phyloP scores from a whole-genome alignment of 2,888 invertebrate genomes.

The Camponotus fellah region DNA sequence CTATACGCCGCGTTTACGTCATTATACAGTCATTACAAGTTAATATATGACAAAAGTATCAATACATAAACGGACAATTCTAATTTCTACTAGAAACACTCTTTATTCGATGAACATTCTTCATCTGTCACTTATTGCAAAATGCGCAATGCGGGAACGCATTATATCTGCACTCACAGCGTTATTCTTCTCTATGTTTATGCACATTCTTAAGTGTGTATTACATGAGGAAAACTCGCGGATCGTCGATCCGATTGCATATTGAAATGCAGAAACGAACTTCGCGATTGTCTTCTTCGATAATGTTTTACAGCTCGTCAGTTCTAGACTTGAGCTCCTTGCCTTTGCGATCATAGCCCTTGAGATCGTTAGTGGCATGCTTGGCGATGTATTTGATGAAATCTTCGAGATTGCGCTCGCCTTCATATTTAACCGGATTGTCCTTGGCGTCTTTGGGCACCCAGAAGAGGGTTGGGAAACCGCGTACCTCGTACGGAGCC shows the following conservation, averaged over 20 bases:
- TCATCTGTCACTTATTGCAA: conserved; percentile 42
- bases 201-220: conserved; percentile 13
- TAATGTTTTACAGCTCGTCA: conserved; percentile 87
- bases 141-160: conserved; percentile 8
- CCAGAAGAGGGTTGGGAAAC: conserved; percentile 99
- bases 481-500: conserved; percentile 95
- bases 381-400: conserved; percentile 98
- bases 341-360: conserved; percentile 95
- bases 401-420: conserved; percentile 97
- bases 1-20: conserved; percentile 48
- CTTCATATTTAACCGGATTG: conserved; percentile 95
- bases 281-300: background rate
- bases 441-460: conserved; percentile 93
- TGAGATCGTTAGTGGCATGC: conserved; percentile 95
- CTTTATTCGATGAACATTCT: conserved; percentile 51
- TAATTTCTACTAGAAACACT: conserved; percentile 60
- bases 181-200: conserved; percentile 15
- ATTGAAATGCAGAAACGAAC: conserved; percentile 13
- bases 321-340: conserved; percentile 88
- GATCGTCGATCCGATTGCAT: background rate
- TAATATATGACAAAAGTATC: conserved; percentile 63
- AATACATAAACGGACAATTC: conserved; percentile 60
- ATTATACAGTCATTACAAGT: conserved; percentile 62
- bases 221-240: conserved; percentile 29
- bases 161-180: conserved; percentile 26